Conservation (phyloP, 1,140 invertebrate species). For the Phymastichus coffea region DNA sequence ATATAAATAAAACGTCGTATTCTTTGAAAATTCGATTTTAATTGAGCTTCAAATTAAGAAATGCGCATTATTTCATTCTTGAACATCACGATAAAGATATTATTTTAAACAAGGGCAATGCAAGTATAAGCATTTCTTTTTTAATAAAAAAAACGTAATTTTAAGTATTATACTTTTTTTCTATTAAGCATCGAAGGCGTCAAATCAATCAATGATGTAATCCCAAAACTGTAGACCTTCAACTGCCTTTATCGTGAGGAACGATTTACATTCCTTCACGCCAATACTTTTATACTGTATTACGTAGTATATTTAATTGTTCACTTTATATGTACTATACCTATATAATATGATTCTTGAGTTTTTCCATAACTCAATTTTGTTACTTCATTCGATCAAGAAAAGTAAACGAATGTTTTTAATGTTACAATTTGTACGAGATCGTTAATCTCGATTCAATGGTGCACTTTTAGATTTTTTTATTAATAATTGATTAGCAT, state of each 20-base stretch:
- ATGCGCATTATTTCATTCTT: too few species aligned
- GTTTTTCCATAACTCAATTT: constrained; percentile 12
- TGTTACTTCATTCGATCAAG: constrained; percentile 14
- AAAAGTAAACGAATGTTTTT: neutral
- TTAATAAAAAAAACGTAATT: too few species aligned
- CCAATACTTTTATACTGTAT: constrained; percentile 13
- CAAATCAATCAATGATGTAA: too few species aligned
- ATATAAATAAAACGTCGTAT: too few species aligned
- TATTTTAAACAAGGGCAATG: too few species aligned
- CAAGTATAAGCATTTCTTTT: too few species aligned
- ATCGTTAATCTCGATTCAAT: neutral
- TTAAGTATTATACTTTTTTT: too few species aligned
- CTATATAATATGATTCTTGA: constrained; percentile 15
- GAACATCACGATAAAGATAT: too few species aligned
- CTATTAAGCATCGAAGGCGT: too few species aligned
- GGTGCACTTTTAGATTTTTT: constrained; percentile 1
- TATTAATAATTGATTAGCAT: constrained; percentile 14
- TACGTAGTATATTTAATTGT: constrained; percentile 7
- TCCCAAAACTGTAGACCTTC: too few species aligned
- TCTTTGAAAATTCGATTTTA: too few species aligned
- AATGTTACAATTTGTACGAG: neutral
- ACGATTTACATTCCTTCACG: constrained; percentile 27
- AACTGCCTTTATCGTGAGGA: constrained; percentile 24
- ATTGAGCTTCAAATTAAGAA: too few species aligned
- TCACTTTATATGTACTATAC: constrained; percentile 10